These are phyloP conservation scores for Planococcus citri DNA, from an alignment of 1,140 invertebrate genomes.

Conservation along the genomic window DNA sequence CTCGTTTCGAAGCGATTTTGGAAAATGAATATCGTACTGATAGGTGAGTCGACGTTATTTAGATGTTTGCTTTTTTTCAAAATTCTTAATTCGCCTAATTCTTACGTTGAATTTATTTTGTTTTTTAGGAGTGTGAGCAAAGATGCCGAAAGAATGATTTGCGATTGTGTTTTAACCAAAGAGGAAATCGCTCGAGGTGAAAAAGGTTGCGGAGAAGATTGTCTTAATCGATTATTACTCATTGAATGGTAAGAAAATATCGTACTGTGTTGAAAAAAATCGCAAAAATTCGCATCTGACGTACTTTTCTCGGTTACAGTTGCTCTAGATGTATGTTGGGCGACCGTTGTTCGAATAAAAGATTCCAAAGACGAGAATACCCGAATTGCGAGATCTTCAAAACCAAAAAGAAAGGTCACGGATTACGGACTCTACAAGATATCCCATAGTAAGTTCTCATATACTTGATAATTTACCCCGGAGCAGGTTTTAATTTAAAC, in stretches of 20 bases:
- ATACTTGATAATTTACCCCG: background rate
- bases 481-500: background rate
- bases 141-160: slow-evolving; percentile 84
- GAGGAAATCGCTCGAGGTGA: slow-evolving; percentile 74
- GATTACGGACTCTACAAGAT: slow-evolving; percentile 64
- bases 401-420: slow-evolving; percentile 88
- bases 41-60: background rate
- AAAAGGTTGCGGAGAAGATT: slow-evolving; percentile 85
- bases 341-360: slow-evolving; percentile 82
- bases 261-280: background rate
- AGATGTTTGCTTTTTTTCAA: background rate
- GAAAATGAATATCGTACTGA: background rate
- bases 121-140: slow-evolving; percentile 42
- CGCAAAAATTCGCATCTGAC: slow-evolving; percentile 17
- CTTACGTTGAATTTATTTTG: background rate
- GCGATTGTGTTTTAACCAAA: slow-evolving; percentile 83
- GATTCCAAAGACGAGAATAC: slow-evolving; percentile 81
- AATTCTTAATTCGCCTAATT: background rate
- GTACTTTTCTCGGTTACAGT: slow-evolving; percentile 45
- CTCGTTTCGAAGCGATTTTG: background rate
- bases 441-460: slow-evolving; percentile 50
- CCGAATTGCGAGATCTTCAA: slow-evolving; percentile 74
- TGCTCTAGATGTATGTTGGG: slow-evolving; percentile 75
- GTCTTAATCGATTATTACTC: slow-evolving; percentile 90
- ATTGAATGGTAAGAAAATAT: slow-evolving; percentile 75